Percentiles rank a stretch among this genome's conserved stretches.
These are phyloP conservation scores for Tympanuchus pallidicinctus DNA, from an alignment of 2,113 vertebrate genomes.

Conservation along the genomic window DNA sequence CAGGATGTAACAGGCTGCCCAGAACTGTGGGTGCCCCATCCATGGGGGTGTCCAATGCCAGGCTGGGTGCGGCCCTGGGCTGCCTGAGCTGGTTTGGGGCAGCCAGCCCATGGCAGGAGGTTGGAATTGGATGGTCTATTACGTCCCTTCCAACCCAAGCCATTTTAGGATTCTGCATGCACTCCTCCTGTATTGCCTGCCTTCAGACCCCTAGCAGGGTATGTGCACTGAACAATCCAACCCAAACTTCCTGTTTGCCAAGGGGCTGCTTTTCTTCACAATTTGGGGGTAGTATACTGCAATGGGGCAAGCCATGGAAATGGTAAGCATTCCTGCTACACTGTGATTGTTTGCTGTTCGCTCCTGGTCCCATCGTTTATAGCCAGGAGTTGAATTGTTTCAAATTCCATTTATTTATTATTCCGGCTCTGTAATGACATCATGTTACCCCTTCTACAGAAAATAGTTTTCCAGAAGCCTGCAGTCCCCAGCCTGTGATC, in stretches of 20 bases:
- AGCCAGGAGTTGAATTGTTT: neutral
- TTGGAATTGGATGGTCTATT: neutral
- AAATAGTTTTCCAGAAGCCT: neutral
- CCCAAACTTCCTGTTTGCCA: neutral
- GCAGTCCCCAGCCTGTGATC: neutral
- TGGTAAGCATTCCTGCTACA: neutral
- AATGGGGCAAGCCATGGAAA: neutral
- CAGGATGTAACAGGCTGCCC: neutral
- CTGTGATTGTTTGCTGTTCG: neutral
- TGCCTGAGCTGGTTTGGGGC: too few relatives aligned
- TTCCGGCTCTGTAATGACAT: neutral
- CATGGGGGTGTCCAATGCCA: neutral
- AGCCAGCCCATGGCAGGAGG: neutral
- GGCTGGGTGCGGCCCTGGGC: neutral
- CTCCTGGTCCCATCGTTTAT: neutral
- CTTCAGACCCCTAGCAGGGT: neutral
- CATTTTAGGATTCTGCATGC: neutral
- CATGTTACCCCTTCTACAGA: neutral
- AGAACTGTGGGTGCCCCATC: neutral
- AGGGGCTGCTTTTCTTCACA: neutral
- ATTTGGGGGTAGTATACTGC: neutral
- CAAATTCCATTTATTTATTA: neutral
- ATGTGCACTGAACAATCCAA: neutral
- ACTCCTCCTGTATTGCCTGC: neutral
- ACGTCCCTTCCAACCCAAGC: neutral